Base-by-base conservation (phyloP, 2,888 invertebrate species). In the Thymelicus sylvestris region DNA sequence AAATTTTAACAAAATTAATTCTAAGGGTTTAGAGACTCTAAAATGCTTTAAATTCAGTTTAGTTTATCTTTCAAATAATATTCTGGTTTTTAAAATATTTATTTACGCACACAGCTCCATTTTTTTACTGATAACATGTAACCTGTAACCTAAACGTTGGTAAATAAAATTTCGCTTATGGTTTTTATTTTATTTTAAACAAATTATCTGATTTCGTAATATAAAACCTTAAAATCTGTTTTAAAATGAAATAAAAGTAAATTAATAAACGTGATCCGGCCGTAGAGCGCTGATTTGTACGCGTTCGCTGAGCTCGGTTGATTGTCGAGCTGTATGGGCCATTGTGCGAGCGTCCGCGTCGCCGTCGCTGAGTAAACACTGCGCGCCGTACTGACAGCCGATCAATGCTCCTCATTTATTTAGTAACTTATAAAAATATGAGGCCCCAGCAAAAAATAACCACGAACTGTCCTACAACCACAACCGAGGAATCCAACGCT, bases 371-470 rank as follows among this genome's bases (percentile, higher is more conserved):
- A 83, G 85, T 85, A 90, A 93, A 93, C 91, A 92, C 77, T 75
- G 78, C 76, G 77, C 81, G 77, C 76, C 80, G 74, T 81, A 70
- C 80, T 88, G 92, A 90, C 92, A 86, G 81, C 77, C 79, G 83
- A 86, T 93, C 92, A 93, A 92, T 91, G 83, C 83, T 76, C 83
- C 82, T 92, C 90, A 92, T 92, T 92, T 92, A 92, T 90, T 91
- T 90, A 88, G 87, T 87, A 85, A 86, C 89, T 87, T 91, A 90
- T 83, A 83, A 90, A 91, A 92, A 92, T 90, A 91, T 84, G 80
- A 78, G 48, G 62, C 68, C 55, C 72, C 73, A 78, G 78, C 81
- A 81, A 84, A 83, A 83, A 60, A 73, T 62, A 48, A 15, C 52
- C 47, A 66, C 75, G 73, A 65, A 76, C 72, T 72, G 67, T 73